These are phyloP conservation scores for Ormyrus pomaceus DNA, from an alignment of 2,888 invertebrate species.

Conservation along the genomic window DNA sequence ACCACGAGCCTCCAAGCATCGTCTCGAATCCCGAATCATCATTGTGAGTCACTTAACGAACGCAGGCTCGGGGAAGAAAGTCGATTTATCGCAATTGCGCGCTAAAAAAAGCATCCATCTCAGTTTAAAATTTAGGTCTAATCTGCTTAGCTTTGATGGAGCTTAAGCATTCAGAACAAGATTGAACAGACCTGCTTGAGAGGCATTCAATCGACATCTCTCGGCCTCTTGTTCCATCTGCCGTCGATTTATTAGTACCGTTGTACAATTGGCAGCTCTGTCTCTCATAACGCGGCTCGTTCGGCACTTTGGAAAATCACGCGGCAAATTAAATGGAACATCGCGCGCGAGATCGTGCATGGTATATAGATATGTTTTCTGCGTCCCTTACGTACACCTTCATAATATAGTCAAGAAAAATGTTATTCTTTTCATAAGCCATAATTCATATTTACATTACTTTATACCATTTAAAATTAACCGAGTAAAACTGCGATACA, in stretches of 20 bases:
- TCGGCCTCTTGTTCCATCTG: conserved; percentile 31
- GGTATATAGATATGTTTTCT: neutral
- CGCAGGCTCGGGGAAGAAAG: neutral
- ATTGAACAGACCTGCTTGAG: neutral
- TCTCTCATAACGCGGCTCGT: neutral
- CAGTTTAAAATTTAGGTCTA: too few species aligned
- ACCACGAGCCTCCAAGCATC: neutral
- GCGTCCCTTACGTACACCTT: neutral
- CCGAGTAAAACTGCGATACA: too few species aligned
- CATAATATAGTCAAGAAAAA: too few species aligned
- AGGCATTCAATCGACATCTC: neutral
- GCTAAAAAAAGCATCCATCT: too few species aligned
- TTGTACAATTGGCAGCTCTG: conserved; percentile 10
- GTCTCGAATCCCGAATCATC: neutral
- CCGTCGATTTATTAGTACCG: conserved; percentile 43
- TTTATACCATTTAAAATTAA: too few species aligned
- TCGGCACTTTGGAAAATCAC: conserved; percentile 51
- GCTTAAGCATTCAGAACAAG: too few species aligned
- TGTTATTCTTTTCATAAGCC: too few species aligned
- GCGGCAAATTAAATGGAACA: conserved; percentile 54
- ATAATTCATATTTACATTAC: too few species aligned
- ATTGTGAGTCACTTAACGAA: neutral
- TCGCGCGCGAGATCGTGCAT: neutral
- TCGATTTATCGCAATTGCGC: too few species aligned
- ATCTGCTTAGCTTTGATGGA: too few species aligned